Evolutionary conservation across 2,888 invertebrate genomes (phyloP).

Genomic region (Morinoia aosen): DNA sequence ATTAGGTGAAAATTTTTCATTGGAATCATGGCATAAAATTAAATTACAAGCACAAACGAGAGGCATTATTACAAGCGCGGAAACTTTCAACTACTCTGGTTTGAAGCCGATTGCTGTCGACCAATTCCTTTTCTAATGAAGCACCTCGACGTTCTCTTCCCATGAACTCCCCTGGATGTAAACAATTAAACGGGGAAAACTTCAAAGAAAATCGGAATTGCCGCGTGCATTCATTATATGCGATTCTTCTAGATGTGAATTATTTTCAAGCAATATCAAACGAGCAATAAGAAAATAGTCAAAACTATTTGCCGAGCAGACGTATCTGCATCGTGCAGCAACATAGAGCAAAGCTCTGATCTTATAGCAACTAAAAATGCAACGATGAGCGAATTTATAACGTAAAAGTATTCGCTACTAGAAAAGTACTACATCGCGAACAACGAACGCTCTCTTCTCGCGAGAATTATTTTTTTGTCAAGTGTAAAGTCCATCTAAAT

Average conservation of each 20-base stretch:
- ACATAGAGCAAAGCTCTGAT: neutral
- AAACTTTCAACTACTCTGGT: neutral
- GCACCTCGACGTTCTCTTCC: neutral
- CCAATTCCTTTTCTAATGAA: neutral
- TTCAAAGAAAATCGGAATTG: neutral
- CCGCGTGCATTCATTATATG: neutral
- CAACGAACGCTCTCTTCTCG: neutral
- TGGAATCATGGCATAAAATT: neutral
- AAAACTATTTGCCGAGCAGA: neutral
- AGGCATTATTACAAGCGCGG: neutral
- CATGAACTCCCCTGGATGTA: neutral
- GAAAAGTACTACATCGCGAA: neutral
- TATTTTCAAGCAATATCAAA: neutral
- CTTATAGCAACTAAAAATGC: neutral
- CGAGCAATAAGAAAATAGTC: neutral
- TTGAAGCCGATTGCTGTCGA: neutral
- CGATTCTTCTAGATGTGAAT: neutral
- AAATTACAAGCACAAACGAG: neutral
- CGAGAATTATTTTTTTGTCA: neutral
- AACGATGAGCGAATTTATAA: neutral
- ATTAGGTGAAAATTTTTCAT: neutral
- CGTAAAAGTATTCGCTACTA: neutral
- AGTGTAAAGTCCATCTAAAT: neutral
- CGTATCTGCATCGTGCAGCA: neutral
- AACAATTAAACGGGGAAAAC: neutral